Evolutionary conservation across 2,113 vertebrate species (phyloP).

Genomic region (Poicephalus gulielmi): DNA sequence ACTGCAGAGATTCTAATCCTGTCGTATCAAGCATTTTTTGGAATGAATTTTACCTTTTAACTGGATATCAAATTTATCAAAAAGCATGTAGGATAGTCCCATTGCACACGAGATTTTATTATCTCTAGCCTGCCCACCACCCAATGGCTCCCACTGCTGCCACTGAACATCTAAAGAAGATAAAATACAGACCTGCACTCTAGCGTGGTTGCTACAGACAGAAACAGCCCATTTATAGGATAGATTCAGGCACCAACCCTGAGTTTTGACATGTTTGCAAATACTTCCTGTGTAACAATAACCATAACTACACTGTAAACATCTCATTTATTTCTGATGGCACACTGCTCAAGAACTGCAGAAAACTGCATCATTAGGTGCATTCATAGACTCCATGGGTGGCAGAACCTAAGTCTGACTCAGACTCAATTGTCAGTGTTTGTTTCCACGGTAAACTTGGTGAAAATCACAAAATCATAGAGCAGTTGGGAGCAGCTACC

Average conservation of each 20-base stretch:
- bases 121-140: not conserved
- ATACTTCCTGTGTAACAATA: not conserved
- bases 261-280: not conserved
- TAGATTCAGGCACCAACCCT: not conserved
- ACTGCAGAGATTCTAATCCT: not conserved
- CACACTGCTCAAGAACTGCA: not conserved
- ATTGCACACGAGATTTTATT: not conserved
- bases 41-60: not conserved
- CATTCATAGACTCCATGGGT: not conserved
- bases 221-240: not conserved
- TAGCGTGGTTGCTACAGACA: fast-evolving
- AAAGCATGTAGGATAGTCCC: not conserved
- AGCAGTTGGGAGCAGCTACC: not conserved
- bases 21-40: not conserved
- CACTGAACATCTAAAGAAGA: not conserved
- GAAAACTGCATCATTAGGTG: not conserved
- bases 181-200: not conserved
- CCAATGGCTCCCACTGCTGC: not conserved
- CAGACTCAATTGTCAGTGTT: not conserved
- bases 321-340: not conserved
- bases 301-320: not conserved
- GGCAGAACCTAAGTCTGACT: conserved; percentile 5
- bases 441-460: not conserved
- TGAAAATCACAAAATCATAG: not conserved
- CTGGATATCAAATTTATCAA: not conserved